Percentiles rank a stretch among this genome's conserved stretches.
These are phyloP conservation scores for Leptinotarsa lineolata DNA, from an alignment of 1,140 invertebrate genomes.

Conservation along the genomic window DNA sequence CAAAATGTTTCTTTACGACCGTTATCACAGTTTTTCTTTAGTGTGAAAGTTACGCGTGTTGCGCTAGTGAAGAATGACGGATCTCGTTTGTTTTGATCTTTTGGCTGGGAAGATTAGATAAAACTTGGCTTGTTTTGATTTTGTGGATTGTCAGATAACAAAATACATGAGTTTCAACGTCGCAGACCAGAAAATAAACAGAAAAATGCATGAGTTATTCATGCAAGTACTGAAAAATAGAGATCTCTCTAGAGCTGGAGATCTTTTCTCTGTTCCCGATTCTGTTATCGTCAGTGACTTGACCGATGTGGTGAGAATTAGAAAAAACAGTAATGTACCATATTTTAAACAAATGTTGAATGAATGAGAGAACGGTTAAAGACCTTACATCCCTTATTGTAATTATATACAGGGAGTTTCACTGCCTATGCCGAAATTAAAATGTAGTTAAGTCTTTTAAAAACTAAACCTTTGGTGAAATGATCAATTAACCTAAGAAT, in stretches of 20 bases:
- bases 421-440: no score
- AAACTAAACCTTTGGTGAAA: no score
- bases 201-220: constrained; percentile 85
- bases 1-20: background rate
- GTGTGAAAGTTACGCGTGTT: constrained; percentile 7
- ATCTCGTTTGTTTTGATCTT: background rate
- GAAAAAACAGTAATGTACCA: background rate
- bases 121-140: constrained; percentile 16
- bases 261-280: constrained; percentile 87
- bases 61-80: constrained; percentile 3
- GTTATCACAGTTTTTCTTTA: constrained; percentile 3
- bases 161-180: constrained; percentile 28
- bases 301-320: constrained; percentile 70
- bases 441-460: no score
- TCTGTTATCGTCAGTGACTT: constrained; percentile 83
- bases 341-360: background rate
- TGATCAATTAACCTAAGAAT: no score
- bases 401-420: no score
- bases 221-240: constrained; percentile 83
- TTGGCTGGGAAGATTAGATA: background rate
- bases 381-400: no score
- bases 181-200: constrained; percentile 43
- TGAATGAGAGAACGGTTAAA: background rate
- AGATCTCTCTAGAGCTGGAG: constrained; percentile 88
- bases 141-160: constrained; percentile 4